Evolutionary conservation across 1,140 invertebrate species (phyloP).

Genomic region (Gryllus bimaculatus): DNA sequence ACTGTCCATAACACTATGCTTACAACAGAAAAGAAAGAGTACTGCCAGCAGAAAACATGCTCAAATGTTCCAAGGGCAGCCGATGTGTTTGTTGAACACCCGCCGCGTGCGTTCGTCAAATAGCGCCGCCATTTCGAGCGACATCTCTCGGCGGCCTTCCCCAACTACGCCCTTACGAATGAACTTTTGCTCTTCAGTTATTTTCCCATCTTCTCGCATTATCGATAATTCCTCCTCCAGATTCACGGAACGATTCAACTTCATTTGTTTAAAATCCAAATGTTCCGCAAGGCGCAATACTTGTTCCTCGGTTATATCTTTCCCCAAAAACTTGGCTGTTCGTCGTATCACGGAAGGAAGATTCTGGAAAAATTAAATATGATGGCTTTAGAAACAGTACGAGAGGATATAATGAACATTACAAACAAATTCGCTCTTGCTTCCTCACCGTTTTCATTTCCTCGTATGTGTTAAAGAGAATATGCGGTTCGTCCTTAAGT

Average conservation of each 20-base stretch:
- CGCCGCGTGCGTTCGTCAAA: not conserved
- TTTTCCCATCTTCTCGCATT: not conserved
- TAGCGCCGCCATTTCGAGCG: not conserved
- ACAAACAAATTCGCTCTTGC: not conserved
- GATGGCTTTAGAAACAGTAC: not conserved
- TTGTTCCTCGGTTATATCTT: not conserved
- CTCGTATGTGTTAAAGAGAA: constrained; percentile 42
- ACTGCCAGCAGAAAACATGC: not conserved
- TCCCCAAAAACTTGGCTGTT: not conserved
- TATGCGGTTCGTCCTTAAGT: constrained; percentile 33
- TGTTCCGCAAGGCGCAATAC: not conserved
- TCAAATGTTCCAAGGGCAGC: not conserved
- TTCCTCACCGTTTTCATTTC: constrained; percentile 34
- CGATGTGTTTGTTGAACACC: not conserved
- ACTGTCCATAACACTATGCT: too few species aligned
- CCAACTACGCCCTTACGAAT: not conserved
- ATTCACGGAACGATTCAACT: not conserved
- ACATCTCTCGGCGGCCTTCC: not conserved
- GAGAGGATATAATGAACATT: not conserved
- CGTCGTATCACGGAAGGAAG: not conserved
- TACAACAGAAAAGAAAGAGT: too few species aligned
- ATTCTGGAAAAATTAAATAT: not conserved
- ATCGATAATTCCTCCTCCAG: not conserved
- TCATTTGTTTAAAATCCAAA: not conserved
- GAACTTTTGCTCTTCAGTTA: not conserved